Percentiles rank a stretch among this genome's conserved stretches.
Evolutionary conservation across 2,113 vertebrate species (phyloP).

Genomic region (Macheiramphus alcinus): DNA sequence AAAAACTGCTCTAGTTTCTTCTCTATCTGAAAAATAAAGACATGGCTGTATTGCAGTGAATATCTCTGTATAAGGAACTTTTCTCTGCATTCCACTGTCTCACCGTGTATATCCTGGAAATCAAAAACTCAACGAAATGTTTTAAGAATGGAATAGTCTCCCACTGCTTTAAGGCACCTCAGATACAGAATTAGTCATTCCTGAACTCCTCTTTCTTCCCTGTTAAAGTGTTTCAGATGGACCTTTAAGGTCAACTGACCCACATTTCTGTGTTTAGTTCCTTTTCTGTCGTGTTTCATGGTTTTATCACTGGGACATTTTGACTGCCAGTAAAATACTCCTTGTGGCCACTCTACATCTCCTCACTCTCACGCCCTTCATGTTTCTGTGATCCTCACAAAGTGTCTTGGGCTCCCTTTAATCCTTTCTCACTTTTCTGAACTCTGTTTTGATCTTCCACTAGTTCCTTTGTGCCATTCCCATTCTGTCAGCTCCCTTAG

Average conservation of each 20-base stretch:
- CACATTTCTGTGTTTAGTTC: background rate
- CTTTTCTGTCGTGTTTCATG: background rate
- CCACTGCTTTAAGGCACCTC: background rate
- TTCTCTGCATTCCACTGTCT: background rate
- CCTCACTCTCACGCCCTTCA: background rate
- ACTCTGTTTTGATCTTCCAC: conserved; percentile 32
- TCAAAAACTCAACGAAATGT: conserved; percentile 5
- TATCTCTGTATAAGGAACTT: conserved; percentile 9
- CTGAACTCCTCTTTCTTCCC: background rate
- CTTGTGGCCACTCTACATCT: background rate
- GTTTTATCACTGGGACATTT: background rate
- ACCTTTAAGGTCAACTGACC: background rate
- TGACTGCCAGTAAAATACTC: background rate
- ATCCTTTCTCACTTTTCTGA: conserved; percentile 24
- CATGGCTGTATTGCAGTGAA: background rate
- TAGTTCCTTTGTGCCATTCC: background rate
- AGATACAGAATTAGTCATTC: background rate
- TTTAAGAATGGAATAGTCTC: conserved; percentile 4
- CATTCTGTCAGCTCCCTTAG: background rate
- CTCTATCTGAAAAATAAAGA: conserved; percentile 5
- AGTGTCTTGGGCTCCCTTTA: conserved; percentile 36
- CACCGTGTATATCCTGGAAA: background rate
- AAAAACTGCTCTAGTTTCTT: conserved; percentile 14
- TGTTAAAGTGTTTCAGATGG: background rate
- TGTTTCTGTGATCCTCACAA: background rate